Base-by-base conservation (phyloP, 2,797 vertebrate species). In the Semaprochilodus insignis region DNA sequence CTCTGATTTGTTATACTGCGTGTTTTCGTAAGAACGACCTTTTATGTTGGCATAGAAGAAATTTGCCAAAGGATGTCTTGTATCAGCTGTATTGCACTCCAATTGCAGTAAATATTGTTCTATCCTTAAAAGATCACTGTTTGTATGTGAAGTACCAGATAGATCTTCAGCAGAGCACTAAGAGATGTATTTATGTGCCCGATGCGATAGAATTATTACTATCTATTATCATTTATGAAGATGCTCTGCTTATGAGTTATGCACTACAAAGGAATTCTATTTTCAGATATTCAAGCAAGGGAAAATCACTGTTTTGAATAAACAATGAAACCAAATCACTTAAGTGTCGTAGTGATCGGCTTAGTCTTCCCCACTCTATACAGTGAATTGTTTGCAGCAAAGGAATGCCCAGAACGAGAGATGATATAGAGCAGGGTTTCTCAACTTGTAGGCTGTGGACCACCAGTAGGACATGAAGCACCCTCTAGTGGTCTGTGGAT, bases 291-390 rank as follows among this genome's bases (percentile, higher is more conserved):
- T 66, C 79, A 93, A 91, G 86, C 16, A 75, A 91, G 87, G 87
- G 83, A 90, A 87, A 77, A 86, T 85, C 52, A 86, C 83, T 48
- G 34, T 91, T 93, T 94, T 89, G 67, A 93, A 92, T 93, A 92
- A 93, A 94, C 74, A 84, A 15, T 72, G 4, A 52, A 72, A 72
- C 65, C 10, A n/a, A 40, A 34, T 8, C 10, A 34, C 23, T 31
- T 63, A n/a, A 23, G n/a, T 62, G 23, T 25, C 11, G 17, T 19
- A 57, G 54, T 57, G 54, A 57, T 57, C 0, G 54, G 7, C 17
- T 4, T 57, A 6, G 19, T 21, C 52, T 19, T 48, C 1, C 10
- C 7, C 8, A 0, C 44, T 48, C 7, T 48, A 48, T 2, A 48
- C 44, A 48, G 44, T 48, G 31, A 31, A 31, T 1, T 3, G 31